Evolutionary conservation across 2,113 vertebrate genomes (phyloP).

Genomic region (Illadopsis cleaveri): DNA sequence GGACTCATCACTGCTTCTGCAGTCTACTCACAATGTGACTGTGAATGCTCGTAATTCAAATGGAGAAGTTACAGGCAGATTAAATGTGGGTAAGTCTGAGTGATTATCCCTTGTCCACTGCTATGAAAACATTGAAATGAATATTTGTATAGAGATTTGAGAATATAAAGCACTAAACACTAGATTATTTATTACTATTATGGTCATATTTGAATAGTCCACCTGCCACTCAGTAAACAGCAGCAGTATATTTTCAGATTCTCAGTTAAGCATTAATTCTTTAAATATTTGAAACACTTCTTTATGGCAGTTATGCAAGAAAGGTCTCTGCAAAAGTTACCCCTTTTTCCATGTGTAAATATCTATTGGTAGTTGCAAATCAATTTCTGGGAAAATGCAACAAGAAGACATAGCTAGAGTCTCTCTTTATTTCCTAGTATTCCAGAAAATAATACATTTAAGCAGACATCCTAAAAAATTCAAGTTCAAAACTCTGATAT

Average conservation of each 20-base stretch:
- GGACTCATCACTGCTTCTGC: conserved; percentile 87
- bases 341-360: neutral
- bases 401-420: neutral
- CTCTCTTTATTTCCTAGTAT: neutral
- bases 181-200: neutral
- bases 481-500: neutral
- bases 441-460: neutral
- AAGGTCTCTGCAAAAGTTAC: neutral
- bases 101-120: neutral
- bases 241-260: neutral
- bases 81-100: conserved; percentile 87
- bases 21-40: conserved; percentile 89
- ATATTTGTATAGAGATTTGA: neutral
- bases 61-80: conserved; percentile 88
- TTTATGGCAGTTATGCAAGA: neutral
- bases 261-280: neutral
- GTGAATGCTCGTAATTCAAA: conserved; percentile 86
- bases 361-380: neutral
- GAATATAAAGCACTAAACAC: neutral
- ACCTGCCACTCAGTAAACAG: neutral
- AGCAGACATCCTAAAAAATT: neutral
- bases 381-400: neutral
- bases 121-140: neutral
- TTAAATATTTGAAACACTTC: neutral
- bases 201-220: neutral